Evolutionary conservation across 2,797 vertebrate species (phyloP).

Genomic region (Taeniopygia guttata): DNA sequence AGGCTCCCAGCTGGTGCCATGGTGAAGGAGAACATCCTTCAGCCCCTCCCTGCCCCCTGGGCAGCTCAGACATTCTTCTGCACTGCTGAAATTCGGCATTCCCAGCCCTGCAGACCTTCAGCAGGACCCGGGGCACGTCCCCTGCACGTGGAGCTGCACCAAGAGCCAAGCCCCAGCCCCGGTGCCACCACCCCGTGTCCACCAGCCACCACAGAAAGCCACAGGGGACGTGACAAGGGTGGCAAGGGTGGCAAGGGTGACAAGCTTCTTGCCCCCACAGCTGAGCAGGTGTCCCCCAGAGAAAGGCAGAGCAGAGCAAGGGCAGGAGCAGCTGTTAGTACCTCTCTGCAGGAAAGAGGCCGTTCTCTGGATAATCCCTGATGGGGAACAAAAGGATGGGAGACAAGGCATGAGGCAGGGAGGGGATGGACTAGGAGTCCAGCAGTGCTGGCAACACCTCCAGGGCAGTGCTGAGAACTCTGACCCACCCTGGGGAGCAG

Average conservation of each 20-base stretch:
- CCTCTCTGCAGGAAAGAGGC: constrained; percentile 91
- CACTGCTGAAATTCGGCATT: neutral
- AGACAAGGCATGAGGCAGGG: constrained; percentile 62
- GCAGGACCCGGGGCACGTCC: neutral
- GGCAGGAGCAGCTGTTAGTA: constrained; percentile 81
- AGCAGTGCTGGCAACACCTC: neutral
- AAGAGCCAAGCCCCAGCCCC: neutral
- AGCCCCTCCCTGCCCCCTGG: fast-evolving
- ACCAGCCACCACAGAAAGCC: constrained; percentile 29
- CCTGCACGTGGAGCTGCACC: neutral
- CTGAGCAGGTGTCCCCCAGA: neutral
- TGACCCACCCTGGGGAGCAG: neutral
- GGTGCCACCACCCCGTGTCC: neutral
- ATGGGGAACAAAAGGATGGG: constrained; percentile 80
- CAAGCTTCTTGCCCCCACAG: neutral
- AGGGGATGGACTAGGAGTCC: neutral
- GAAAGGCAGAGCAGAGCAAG: constrained; percentile 69
- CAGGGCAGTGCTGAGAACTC: neutral
- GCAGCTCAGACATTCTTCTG: neutral
- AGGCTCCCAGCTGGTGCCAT: neutral
- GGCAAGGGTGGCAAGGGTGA: neutral
- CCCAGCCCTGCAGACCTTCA: neutral
- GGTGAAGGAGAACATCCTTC: neutral
- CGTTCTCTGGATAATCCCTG: constrained; percentile 89
- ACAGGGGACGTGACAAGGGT: neutral